Conservation (phyloP, 2,797 vertebrate species). For the Sciaenops ocellatus region DNA sequence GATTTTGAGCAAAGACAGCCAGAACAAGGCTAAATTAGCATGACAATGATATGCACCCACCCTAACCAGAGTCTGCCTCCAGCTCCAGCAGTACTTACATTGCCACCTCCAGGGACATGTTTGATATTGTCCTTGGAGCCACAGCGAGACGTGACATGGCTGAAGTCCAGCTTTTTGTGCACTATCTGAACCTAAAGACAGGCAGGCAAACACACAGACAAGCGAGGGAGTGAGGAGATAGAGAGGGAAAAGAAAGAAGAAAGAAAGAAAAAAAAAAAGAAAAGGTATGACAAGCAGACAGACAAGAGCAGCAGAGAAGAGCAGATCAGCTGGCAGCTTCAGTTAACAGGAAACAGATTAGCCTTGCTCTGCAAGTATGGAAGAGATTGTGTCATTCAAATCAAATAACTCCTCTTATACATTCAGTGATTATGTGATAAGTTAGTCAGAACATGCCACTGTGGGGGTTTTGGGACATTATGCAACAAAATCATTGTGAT, state of each 20-base stretch:
- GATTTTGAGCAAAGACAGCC: slow-evolving; percentile 18
- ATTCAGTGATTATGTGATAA: slow-evolving; percentile 14
- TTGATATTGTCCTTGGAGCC: slow-evolving; percentile 99
- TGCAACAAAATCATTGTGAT: slow-evolving; percentile 22
- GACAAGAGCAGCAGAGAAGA: slow-evolving; percentile 64
- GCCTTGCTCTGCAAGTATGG: slow-evolving; percentile 64
- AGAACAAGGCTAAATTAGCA: slow-evolving; percentile 29
- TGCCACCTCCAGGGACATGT: slow-evolving; percentile 99
- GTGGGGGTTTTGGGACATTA: slow-evolving; percentile 21
- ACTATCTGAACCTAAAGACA: slow-evolving; percentile 98
- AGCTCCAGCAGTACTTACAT: slow-evolving; percentile 90
- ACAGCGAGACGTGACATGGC: slow-evolving; percentile 99
- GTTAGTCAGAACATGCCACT: slow-evolving; percentile 1
- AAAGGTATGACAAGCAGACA: slow-evolving; percentile 49
- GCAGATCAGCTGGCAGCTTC: slow-evolving; percentile 74
- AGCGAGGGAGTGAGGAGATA: slow-evolving; percentile 57
- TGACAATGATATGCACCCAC: slow-evolving; percentile 35
- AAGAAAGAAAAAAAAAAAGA: slow-evolving; percentile 11
- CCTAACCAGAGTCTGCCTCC: slow-evolving; percentile 59
- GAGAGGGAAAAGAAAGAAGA: slow-evolving; percentile 33
- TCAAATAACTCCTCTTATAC: slow-evolving; percentile 39
- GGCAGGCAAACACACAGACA: slow-evolving; percentile 73
- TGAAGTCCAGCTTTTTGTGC: slow-evolving; percentile 99
- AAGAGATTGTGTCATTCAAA: slow-evolving; percentile 73
- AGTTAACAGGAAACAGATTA: slow-evolving; percentile 71